phyloP scores from a whole-genome alignment of 2,113 vertebrate species.

The Neopipo cinnamomea region DNA sequence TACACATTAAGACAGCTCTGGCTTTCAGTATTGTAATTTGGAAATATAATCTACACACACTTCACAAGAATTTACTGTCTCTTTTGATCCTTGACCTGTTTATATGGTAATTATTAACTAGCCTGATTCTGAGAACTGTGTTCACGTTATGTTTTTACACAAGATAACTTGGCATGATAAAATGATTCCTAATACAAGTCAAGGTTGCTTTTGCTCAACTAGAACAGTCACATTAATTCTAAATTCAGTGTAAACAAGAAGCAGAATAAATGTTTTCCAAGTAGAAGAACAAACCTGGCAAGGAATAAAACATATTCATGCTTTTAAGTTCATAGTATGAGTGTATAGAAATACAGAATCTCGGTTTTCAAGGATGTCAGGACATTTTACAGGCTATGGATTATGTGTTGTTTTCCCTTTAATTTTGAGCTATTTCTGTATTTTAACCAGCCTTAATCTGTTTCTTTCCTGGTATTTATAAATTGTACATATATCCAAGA shows the following conservation, averaged over 20 bases:
- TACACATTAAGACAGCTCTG: background rate
- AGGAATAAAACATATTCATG: background rate
- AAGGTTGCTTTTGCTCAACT: slow-evolving; percentile 28
- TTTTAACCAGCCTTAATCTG: background rate
- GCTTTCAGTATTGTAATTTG: background rate
- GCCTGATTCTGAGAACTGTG: background rate
- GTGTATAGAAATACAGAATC: background rate
- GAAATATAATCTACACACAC: background rate
- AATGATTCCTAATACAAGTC: background rate
- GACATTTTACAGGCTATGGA: background rate
- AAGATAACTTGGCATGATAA: background rate
- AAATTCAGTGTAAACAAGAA: slow-evolving; percentile 38
- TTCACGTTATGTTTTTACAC: background rate
- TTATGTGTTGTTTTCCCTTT: background rate
- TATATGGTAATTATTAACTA: slow-evolving; percentile 37
- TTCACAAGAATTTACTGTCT: background rate
- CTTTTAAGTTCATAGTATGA: background rate
- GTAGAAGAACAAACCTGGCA: background rate
- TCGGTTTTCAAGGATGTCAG: background rate
- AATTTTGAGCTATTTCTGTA: background rate
- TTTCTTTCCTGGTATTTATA: background rate
- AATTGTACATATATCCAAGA: background rate
- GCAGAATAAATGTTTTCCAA: slow-evolving; percentile 46
- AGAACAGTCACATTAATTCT: slow-evolving; percentile 19
- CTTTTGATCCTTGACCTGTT: slow-evolving; percentile 25